Percentiles rank a stretch among this genome's conserved stretches.
Evolutionary conservation across 2,113 vertebrate species (phyloP).

Genomic region (Terrapene triunguis): DNA sequence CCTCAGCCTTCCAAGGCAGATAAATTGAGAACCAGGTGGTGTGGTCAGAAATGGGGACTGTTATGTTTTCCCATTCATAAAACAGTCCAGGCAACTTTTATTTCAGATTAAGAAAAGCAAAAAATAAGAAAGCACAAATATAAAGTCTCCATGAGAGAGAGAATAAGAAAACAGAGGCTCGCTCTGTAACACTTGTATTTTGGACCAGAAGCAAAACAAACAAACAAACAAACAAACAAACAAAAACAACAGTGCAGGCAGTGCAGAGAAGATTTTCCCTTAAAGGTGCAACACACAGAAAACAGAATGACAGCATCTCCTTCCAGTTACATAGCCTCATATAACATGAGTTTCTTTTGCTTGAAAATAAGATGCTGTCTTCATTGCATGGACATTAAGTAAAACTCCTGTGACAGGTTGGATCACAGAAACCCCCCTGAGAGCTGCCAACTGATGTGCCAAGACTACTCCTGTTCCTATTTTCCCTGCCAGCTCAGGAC

Average conservation of each 20-base stretch:
- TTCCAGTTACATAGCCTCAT: neutral
- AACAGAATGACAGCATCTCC: conserved; percentile 12
- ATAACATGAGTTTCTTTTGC: neutral
- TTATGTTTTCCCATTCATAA: neutral
- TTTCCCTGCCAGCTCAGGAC: no score
- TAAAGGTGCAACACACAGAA: conserved; percentile 2
- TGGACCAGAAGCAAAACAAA: conserved; percentile 35
- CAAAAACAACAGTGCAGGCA: neutral
- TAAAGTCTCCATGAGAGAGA: neutral
- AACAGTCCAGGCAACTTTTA: neutral
- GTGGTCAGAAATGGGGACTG: neutral
- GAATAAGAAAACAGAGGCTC: conserved; percentile 40
- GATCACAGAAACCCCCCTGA: no score
- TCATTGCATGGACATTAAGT: rapidly evolving
- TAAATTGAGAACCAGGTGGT: neutral
- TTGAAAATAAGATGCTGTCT: neutral
- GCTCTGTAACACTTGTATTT: conserved; percentile 18
- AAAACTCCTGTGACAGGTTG: neutral
- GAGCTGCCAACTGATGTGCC: no score
- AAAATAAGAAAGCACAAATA: neutral
- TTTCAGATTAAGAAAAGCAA: conserved; percentile 51
- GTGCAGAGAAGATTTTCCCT: conserved; percentile 17
- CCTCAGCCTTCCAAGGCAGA: conserved; percentile 35
- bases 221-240: neutral
- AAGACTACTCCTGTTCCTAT: no score